These are phyloP conservation scores for Bombus waltoni DNA, from an alignment of 1,140 invertebrate genomes.

Conservation along the genomic window DNA sequence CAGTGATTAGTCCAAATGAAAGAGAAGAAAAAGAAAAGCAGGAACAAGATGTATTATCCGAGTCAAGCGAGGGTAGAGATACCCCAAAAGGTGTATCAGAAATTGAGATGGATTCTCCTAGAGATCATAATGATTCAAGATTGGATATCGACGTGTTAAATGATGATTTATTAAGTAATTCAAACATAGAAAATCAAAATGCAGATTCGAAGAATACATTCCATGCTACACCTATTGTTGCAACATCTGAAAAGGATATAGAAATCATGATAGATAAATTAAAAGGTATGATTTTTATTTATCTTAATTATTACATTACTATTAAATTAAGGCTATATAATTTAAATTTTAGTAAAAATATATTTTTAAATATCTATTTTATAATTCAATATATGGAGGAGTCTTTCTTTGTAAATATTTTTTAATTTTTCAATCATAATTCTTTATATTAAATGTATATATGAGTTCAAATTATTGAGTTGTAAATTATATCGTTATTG, in stretches of 20 bases:
- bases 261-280: slow-evolving; percentile 80
- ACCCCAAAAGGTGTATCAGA: slow-evolving; percentile 76
- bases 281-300: slow-evolving; percentile 72
- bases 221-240: slow-evolving; percentile 64
- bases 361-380: slow-evolving; percentile 22
- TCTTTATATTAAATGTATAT: slow-evolving; percentile 23
- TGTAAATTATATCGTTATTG: slow-evolving; percentile 17
- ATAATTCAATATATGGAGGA: slow-evolving; percentile 34
- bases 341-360: slow-evolving; percentile 28
- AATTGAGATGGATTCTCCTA: slow-evolving; percentile 77
- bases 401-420: slow-evolving; percentile 35
- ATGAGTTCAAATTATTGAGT: slow-evolving; percentile 38
- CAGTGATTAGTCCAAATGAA: slow-evolving; percentile 6
- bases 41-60: slow-evolving; percentile 64
- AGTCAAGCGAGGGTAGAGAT: slow-evolving; percentile 74
- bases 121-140: slow-evolving; percentile 74
- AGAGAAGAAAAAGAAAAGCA: slow-evolving; percentile 40
- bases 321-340: slow-evolving; percentile 38
- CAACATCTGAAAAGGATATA: slow-evolving; percentile 78
- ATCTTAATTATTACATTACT: slow-evolving; percentile 13
- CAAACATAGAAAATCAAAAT: slow-evolving; percentile 44
- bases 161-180: slow-evolving; percentile 70
- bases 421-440: slow-evolving; percentile 19
- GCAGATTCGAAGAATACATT: slow-evolving; percentile 69
- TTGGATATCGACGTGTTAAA: slow-evolving; percentile 71